These are phyloP conservation scores for Menidia menidia DNA, from an alignment of 2,797 vertebrate genomes.

Conservation along the genomic window DNA sequence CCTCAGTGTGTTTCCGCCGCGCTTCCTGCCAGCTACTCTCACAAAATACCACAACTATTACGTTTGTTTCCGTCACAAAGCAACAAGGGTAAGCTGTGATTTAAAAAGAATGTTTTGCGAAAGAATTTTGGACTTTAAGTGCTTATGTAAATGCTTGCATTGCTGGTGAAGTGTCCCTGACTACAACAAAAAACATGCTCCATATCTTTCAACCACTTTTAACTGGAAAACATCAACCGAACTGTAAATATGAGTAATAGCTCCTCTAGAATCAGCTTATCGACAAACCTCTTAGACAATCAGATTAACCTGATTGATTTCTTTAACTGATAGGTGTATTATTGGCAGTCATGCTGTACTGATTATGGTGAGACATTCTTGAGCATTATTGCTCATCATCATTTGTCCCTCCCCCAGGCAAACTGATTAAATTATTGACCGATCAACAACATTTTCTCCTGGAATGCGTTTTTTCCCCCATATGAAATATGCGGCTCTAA, in stretches of 20 bases:
- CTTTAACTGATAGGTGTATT: conserved; percentile 24
- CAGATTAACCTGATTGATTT: conserved; percentile 48
- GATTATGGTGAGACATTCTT: conserved; percentile 44
- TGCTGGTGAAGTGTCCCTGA: background rate
- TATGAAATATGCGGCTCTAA: conserved; percentile 34
- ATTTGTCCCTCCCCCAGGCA: conserved; percentile 38
- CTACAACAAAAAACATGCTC: background rate
- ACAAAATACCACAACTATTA: background rate
- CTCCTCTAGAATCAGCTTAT: conserved; percentile 38
- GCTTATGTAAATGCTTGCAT: background rate
- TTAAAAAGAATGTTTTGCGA: background rate
- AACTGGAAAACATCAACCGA: conserved; percentile 18
- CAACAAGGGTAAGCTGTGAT: background rate
- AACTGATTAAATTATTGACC: conserved; percentile 66
- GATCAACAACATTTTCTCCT: conserved; percentile 29
- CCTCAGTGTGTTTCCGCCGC: background rate
- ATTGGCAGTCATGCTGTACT: conserved; percentile 33
- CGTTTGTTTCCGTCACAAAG: background rate
- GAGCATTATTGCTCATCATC: conserved; percentile 55
- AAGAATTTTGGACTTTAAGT: background rate
- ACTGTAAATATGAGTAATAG: conserved; percentile 23
- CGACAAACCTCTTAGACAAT: conserved; percentile 54
- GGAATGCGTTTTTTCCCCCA: conserved; percentile 32
- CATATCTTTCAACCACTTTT: background rate
- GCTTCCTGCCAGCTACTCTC: background rate